These are phyloP conservation scores for Motacilla tschutschensis DNA, from an alignment of 2,113 vertebrate genomes.

Conservation along the genomic window DNA sequence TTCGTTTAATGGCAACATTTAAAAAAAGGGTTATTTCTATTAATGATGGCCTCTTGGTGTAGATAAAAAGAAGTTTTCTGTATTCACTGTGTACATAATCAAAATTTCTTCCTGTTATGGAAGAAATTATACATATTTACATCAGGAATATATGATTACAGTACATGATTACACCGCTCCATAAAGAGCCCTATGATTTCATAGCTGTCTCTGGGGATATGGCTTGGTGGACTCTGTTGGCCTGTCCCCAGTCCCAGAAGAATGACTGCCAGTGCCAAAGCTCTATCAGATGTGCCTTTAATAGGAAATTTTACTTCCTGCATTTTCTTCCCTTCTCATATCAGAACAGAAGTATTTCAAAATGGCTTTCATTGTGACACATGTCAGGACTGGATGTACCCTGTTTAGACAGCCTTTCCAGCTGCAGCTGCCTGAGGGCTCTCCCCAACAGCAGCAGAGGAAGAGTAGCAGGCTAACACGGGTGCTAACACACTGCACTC, in stretches of 20 bases:
- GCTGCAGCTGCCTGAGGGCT: neutral
- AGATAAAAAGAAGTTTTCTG: neutral
- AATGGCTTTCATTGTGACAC: neutral
- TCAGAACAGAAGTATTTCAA: neutral
- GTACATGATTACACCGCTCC: neutral
- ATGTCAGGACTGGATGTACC: neutral
- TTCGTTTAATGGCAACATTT: neutral
- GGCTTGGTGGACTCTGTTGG: neutral
- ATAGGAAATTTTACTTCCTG: neutral
- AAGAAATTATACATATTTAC: neutral
- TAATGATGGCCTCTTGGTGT: neutral
- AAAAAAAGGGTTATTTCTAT: neutral
- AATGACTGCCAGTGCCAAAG: neutral
- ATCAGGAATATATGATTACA: no score
- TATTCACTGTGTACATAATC: neutral
- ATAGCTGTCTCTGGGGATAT: neutral
- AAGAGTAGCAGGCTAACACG: fast-evolving
- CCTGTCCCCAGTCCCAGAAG: neutral
- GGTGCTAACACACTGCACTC: fast-evolving
- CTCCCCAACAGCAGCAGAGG: fast-evolving
- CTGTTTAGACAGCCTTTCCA: neutral
- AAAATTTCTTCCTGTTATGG: neutral
- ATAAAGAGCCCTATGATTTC: neutral
- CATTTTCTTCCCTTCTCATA: neutral
- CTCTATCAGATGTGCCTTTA: neutral